A percentile compares a stretch with the other conserved stretches of the same genome.
These are phyloP conservation scores for Athalia circularis DNA, from an alignment of 2,888 invertebrate species.

Conservation along the genomic window DNA sequence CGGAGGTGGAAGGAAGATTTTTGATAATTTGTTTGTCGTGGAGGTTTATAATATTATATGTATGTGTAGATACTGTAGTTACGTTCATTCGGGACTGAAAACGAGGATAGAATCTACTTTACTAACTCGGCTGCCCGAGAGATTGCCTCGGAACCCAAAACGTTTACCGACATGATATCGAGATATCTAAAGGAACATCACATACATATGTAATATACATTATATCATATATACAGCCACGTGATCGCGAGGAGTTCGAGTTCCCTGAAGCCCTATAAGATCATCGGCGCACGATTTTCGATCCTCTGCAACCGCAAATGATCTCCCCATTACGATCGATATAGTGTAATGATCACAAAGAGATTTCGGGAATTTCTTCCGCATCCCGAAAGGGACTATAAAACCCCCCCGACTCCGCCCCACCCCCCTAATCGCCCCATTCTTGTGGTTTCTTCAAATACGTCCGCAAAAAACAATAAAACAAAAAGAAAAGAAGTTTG, in stretches of 20 bases:
- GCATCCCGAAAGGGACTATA: slow-evolving; percentile 43
- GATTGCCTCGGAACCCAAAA: slow-evolving; percentile 37
- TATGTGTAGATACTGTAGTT: background rate
- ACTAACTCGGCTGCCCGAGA: slow-evolving; percentile 32
- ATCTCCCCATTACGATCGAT: slow-evolving; percentile 61
- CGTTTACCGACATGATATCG: slow-evolving; percentile 35
- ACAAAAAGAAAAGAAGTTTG: slow-evolving; percentile 43
- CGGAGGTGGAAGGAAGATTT: slow-evolving; percentile 6
- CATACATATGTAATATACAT: no score
- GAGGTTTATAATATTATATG: slow-evolving; percentile 2
- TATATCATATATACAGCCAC: no score
- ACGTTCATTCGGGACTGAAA: slow-evolving; percentile 41
- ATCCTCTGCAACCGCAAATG: slow-evolving; percentile 63
- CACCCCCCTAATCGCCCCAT: background rate
- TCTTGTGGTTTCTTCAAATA: slow-evolving; percentile 43
- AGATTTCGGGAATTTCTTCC: slow-evolving; percentile 48
- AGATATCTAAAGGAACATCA: no score
- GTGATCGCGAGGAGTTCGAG: background rate
- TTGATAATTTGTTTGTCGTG: slow-evolving; percentile 42
- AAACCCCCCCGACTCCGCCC: background rate
- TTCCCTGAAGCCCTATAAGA: background rate
- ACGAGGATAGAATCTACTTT: slow-evolving; percentile 35
- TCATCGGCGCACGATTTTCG: slow-evolving; percentile 58
- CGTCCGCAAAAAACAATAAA: slow-evolving; percentile 36
- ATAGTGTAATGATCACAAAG: slow-evolving; percentile 53